A percentile compares a stretch with the other conserved stretches of the same genome.
Conservation (phyloP, 2,113 vertebrate species). For the Sminthopsis crassicaudata region DNA sequence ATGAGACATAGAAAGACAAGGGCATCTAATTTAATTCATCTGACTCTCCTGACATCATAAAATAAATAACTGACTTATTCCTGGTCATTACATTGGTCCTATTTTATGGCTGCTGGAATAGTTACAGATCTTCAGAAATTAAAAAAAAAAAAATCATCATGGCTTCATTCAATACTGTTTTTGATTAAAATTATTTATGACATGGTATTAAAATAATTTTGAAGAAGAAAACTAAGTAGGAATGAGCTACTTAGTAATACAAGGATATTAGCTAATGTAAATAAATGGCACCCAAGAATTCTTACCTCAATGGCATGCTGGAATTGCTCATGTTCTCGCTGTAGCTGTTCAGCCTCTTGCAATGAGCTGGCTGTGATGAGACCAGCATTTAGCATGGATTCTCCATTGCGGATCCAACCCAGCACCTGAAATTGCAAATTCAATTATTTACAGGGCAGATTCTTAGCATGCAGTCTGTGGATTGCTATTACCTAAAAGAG, state of each 20-base stretch:
- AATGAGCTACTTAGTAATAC: no score
- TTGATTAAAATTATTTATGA: no score
- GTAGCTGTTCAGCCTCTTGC: conserved; percentile 97
- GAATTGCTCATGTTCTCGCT: conserved; percentile 98
- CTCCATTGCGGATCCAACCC: conserved; percentile 98
- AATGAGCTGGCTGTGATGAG: conserved; percentile 98
- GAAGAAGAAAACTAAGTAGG: no score
- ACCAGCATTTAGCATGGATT: conserved; percentile 98
- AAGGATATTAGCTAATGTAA: background rate
- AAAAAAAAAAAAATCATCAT: background rate
- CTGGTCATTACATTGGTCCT: background rate
- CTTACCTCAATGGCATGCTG: conserved; percentile 98
- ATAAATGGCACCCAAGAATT: rapidly evolving
- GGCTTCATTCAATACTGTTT: background rate
- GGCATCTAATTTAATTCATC: background rate
- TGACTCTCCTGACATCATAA: background rate
- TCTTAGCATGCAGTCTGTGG: rapidly evolving
- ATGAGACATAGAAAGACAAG: background rate
- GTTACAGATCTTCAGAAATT: background rate
- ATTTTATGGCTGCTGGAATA: background rate
- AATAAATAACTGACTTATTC: background rate
- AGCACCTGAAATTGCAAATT: conserved; percentile 89
- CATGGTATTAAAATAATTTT: rapidly evolving
- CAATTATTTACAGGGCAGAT: background rate
- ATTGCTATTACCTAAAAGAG: rapidly evolving